Base-by-base conservation (phyloP, 2,888 invertebrate species). In the Sialis lutaria region DNA sequence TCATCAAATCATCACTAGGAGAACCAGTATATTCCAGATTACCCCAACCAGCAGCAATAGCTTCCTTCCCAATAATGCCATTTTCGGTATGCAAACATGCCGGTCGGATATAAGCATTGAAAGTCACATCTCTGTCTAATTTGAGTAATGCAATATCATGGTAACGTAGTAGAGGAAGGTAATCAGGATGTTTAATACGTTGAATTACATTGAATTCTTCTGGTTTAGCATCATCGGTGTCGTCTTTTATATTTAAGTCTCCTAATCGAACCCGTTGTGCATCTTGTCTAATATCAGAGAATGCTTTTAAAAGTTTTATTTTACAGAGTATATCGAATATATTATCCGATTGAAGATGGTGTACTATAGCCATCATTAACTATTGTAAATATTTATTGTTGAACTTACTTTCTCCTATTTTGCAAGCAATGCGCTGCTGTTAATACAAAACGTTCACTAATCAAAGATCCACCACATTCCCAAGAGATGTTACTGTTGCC, bases 371-470 rank as follows among this genome's bases (percentile, higher is more conserved):
- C n/a, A n/a, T n/a, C n/a, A n/a, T n/a, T n/a, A n/a, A n/a, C n/a
- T n/a, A 22, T 22, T 22, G 4, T 22, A 22, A 22, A 22, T 22
- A 22, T 22, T 22, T 22, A 22, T 22, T 22, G 22, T 22, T 22
- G 22, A 22, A 22, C 22, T 22, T 22, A 22, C 22, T 22, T 22
- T 22, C 22, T 22, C 4, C 22, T 42, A 5, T 54, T 47, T 43
- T 52, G 46, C n/a, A 59, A 57, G 54, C 82, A 83, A 58, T 83
- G 82, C 0, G 78, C 82, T 0, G 82, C 82, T 0, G 80, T 79
- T 4, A 83, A 57, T 33, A 84, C 73, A 58, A 72, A 80, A 6
- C 64, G 64, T 1, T 76, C 58, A 46, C 77, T 76, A 47, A 84
- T 73, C 6, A 84, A 64, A 7, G 74, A 71, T 0, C 82, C 84